These are phyloP conservation scores for Magallana ariakensis DNA, from an alignment of 1,140 invertebrate genomes.

Conservation along the genomic window DNA sequence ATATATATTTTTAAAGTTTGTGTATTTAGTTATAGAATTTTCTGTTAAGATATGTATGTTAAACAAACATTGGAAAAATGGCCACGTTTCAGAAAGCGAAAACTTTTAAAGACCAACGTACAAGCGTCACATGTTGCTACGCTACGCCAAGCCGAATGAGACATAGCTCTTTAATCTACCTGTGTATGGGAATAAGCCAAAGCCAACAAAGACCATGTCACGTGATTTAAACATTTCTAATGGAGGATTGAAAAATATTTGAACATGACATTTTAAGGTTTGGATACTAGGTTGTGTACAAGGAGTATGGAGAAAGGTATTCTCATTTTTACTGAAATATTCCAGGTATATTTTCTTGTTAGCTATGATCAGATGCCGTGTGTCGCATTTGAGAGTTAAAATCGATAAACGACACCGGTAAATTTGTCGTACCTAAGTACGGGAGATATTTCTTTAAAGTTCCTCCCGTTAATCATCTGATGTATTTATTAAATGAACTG, in stretches of 20 bases:
- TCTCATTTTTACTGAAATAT: conserved; percentile 4
- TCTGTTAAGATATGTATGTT: conserved; percentile 4
- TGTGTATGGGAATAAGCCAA: conserved; percentile 35
- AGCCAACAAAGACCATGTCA: conserved; percentile 25
- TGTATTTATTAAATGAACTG: conserved; percentile 39
- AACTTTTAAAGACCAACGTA: conserved; percentile 33
- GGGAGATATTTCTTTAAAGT: conserved; percentile 37
- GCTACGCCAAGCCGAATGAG: conserved; percentile 31
- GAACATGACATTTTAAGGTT: conserved; percentile 31
- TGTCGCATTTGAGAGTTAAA: conserved; percentile 30
- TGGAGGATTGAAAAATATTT: conserved; percentile 38
- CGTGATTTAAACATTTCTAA: conserved; percentile 38
- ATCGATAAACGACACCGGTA: conserved; percentile 26
- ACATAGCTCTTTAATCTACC: conserved; percentile 23
- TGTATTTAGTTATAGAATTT: conserved; percentile 5
- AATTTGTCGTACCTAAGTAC: conserved; percentile 24
- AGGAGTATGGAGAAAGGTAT: conserved; percentile 33
- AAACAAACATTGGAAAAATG: conserved; percentile 3
- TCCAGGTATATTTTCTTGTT: not conserved
- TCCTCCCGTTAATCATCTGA: conserved; percentile 36
- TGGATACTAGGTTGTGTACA: conserved; percentile 5
- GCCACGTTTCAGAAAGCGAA: conserved; percentile 19
- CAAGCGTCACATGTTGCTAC: conserved; percentile 32
- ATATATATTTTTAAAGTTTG: not conserved
- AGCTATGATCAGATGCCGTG: not conserved